phyloP scores from a whole-genome alignment of 2,888 invertebrate genomes.

The Charanyca ferruginea region DNA sequence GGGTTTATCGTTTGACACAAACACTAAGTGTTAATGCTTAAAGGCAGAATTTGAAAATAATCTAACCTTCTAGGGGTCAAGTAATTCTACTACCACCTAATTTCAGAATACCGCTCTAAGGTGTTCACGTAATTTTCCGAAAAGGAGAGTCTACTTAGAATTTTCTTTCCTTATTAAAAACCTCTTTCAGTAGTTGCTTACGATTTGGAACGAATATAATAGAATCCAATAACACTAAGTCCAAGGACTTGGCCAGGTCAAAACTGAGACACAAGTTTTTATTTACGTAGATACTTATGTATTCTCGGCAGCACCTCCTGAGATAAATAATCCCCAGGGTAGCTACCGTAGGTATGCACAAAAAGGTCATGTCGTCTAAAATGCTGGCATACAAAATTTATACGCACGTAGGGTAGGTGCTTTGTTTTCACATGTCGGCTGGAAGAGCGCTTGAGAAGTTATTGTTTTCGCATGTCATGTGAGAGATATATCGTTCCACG shows the following conservation, averaged over 20 bases:
- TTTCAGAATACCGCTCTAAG: slow-evolving; percentile 6
- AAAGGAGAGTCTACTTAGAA: slow-evolving; percentile 13
- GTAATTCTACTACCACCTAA: slow-evolving; percentile 8
- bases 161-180: slow-evolving; percentile 33
- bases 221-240: slow-evolving; percentile 15
- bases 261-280: slow-evolving; percentile 49
- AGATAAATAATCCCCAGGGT: slow-evolving; percentile 69
- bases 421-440: slow-evolving; percentile 76
- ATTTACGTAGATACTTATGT: slow-evolving; percentile 41
- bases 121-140: slow-evolving; percentile 9
- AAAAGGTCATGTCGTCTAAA: slow-evolving; percentile 74
- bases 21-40: slow-evolving; percentile 32
- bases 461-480: slow-evolving; percentile 83
- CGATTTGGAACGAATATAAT: slow-evolving; percentile 19
- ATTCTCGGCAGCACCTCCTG: slow-evolving; percentile 52
- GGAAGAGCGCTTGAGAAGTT: slow-evolving; percentile 75
- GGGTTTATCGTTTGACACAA: slow-evolving; percentile 49
- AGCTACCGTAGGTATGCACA: slow-evolving; percentile 59
- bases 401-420: slow-evolving; percentile 67
- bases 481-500: slow-evolving; percentile 78
- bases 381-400: slow-evolving; percentile 76
- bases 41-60: slow-evolving; percentile 25
- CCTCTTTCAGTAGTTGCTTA: background rate
- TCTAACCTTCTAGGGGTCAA: slow-evolving; percentile 11
- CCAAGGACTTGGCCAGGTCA: slow-evolving; percentile 33